Base-by-base conservation (phyloP, 2,888 invertebrate genomes). In the Morpho deidamia region DNA sequence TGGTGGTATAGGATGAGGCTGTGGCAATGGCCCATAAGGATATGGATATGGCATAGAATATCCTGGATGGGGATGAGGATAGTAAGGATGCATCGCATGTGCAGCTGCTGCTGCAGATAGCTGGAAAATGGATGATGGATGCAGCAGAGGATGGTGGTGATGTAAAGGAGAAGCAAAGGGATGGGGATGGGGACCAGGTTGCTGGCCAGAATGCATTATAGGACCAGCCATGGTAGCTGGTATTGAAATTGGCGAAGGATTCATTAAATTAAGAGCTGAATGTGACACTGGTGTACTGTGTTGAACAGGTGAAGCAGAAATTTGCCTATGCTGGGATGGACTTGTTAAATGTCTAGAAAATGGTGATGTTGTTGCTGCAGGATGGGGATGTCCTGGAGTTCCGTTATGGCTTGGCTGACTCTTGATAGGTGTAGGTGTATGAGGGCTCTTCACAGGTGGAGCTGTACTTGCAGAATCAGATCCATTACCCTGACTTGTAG, bases 141-240 rank as follows among this genome's bases (percentile, higher is more conserved):
- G 94, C 72, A 94, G 91, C 45, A 94, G 77, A 1, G 92, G 92
- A 74, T 94, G 95, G 71, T 94, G 95, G 67, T 95, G 95, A 66
- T 93, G 94, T 76, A 94, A 90, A 44, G 91, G 92, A 0, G 92
- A 91, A 58, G 92, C 92, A 78, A 94, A 93, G 11, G 94, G 92
- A 79, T 92, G 92, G 46, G 92, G 92, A 67, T 92, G 92, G 69
- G 92, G 92, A 59, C 94, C 94, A 44, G 92, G 92, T 69, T 94
- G 94, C 70, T 94, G 95, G 2, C 94, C 92, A 7, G 95, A 93
- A 76, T 95, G 95, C 88, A 95, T 94, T 10, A 93, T 90, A 5
- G 93, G 93, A 34, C 93, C 93, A 9, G 93, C 91, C 63, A 93
- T 92, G 1, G 93, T 91, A 5, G 93, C 87, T 1, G 93, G 92